Base-by-base conservation (phyloP, 1,140 invertebrate species). In the Drosophila rhopaloa region DNA sequence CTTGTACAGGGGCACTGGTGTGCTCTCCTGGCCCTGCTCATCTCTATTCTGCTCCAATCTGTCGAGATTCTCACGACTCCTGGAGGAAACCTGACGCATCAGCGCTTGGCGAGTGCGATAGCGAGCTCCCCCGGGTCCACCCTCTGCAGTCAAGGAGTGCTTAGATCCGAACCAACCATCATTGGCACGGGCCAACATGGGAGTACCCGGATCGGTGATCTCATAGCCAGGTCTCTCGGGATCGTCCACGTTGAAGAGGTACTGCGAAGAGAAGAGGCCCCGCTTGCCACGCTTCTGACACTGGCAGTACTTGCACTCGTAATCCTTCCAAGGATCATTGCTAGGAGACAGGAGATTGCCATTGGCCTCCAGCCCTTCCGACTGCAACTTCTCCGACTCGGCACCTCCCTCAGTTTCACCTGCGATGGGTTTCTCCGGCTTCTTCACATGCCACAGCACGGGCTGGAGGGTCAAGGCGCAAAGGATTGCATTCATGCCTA, bases 231-330 rank as follows among this genome's bases (percentile, higher is more conserved):
- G 91, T 40, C 93, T 93, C 29, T 93, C 90, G 13, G 94, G 93
- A 77, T 95, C 94, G 75, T 95, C 94, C 76, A 95, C 94, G 65
- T 95, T 95, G 76, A 95, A 94, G 10, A 95, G 92, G 81, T 95
- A 95, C 77, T 95, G 95, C 81, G 95, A 95, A 16, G 94, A 94
- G 85, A 94, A 94, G 37, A 94, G 82, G 61, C 93, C 93, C 24
- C 92, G 93, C 80, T 93, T 88, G n/a, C 41, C 41, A 1, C 76
- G 80, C 47, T 70, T 84, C 72, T 77, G 59, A 10, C 70, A 76
- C 47, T 90, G 89, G 51, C 91, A 92, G 48, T 91, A 89, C 51
- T 84, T 85, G 72, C 91, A 92, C 65, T 92, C 89, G 19, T 90
- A 88, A 40, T 94, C 94, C 50, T 92, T 51, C 93, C 81, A 82